These are phyloP conservation scores for Phymanthus crucifer DNA, from an alignment of 92 coral and sea anemone genomes.

Conservation along the genomic window DNA sequence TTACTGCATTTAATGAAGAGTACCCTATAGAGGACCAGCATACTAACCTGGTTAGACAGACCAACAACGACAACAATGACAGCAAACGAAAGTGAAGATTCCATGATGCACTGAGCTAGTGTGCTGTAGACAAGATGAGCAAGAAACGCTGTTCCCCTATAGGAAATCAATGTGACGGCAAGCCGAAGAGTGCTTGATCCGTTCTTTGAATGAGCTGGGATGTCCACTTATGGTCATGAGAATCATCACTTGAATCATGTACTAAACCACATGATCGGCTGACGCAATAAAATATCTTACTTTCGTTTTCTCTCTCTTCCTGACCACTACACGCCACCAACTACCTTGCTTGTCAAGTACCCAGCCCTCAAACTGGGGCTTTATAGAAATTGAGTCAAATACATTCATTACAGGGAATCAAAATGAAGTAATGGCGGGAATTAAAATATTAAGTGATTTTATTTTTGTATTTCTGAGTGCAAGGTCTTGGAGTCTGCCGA, in stretches of 20 bases:
- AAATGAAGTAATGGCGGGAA: neutral
- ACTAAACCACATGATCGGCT: too few relatives aligned
- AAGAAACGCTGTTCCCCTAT: neutral
- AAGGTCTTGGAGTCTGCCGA: neutral
- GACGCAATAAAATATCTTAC: too few relatives aligned
- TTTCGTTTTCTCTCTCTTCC: too few relatives aligned
- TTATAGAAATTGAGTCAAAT: neutral
- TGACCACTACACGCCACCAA: too few relatives aligned
- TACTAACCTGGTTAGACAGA: neutral
- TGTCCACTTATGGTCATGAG: too few relatives aligned
- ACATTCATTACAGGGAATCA: neutral
- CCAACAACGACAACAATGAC: neutral
- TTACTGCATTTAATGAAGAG: neutral
- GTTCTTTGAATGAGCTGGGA: too few relatives aligned
- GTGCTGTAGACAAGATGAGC: neutral
- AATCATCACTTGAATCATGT: too few relatives aligned
- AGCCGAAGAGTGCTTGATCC: too few relatives aligned
- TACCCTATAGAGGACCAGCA: neutral
- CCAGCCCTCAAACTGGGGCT: too few relatives aligned
- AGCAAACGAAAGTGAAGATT: neutral
- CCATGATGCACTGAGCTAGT: neutral
- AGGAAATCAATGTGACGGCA: neutral
- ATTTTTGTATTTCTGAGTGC: neutral
- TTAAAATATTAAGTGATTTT: neutral
- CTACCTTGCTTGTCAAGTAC: neutral